Base-by-base conservation (phyloP, 2,888 invertebrate species). In the Blomia tropicalis region DNA sequence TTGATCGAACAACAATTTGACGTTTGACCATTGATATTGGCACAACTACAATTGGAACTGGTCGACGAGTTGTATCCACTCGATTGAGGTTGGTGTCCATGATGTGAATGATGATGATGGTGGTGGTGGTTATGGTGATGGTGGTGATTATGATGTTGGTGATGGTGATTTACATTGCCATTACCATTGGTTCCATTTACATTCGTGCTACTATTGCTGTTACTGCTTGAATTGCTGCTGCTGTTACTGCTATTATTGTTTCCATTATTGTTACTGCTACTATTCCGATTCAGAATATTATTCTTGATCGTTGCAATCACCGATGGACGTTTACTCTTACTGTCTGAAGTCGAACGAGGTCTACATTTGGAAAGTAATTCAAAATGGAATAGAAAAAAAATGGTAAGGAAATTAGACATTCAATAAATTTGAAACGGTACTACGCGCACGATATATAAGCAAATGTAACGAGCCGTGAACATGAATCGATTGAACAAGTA, bases 271-370 rank as follows among this genome's bases (percentile, higher is more conserved):
- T 23, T 2, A 29, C 3, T 25, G 43, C 1, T 62, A 30, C 29
- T 29, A n/a, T 4, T 14, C 17, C 53, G 32, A 29, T 58, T 58
- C 43, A 62, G 47, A 11, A 62, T 41, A 30, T 62, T 62, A 70
- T 82, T 83, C 73, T 83, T 86, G 81, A 90, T 83, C 71, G 87
- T 86, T 67, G 86, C 81, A 80, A 90, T 87, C 71, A 90, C 82
- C 65, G 83, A 75, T 58, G 75, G 74, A 66, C 75, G 75, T 68
- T 75, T 74, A 62, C 71, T 69, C 67, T 78, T 78, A 63, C 85
- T 85, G 74, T 85, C 85, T 32, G 84, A 83, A 73, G 84, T 84
- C 67, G 83, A 83, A 65, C 84, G 78, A 58, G 82, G 83, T 27
- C 51, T 47, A n/a, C 14, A 17, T 14, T 17, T n/a, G 41, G 14